Conservation (phyloP, 2,797 vertebrate genomes). For the Alosa sapidissima region DNA sequence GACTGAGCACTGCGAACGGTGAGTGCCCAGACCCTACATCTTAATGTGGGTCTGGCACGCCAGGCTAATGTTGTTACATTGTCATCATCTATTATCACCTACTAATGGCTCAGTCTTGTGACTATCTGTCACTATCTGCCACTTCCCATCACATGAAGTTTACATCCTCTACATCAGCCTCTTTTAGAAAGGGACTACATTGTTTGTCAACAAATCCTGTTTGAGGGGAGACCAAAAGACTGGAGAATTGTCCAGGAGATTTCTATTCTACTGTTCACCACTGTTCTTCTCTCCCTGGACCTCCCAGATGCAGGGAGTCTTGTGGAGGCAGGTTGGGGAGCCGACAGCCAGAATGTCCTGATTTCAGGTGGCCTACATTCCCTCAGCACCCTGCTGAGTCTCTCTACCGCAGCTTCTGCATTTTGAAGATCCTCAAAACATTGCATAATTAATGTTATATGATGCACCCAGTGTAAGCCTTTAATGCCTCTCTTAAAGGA, state of each 20-base stretch:
- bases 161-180: not conserved
- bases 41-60: too few relatives aligned
- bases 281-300: slow-evolving; percentile 11
- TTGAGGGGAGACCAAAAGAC: not conserved
- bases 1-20: too few relatives aligned
- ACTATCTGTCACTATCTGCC: not conserved
- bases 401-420: not conserved
- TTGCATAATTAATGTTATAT: not conserved
- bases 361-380: slow-evolving; percentile 41
- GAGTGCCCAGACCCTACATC: too few relatives aligned
- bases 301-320: slow-evolving; percentile 21
- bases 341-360: slow-evolving; percentile 24
- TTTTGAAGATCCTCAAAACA: not conserved
- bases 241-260: not conserved
- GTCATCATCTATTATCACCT: not conserved
- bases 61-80: not conserved
- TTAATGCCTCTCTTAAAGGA: not conserved
- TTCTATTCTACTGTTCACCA: not conserved
- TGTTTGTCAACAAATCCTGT: not conserved
- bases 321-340: slow-evolving; percentile 16
- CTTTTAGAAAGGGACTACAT: not conserved
- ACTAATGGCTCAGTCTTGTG: not conserved
- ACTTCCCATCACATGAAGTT: not conserved
- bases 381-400: not conserved
- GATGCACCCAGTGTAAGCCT: not conserved